phyloP scores from a whole-genome alignment of 2,797 vertebrate species.

The Sciurus vulgaris region DNA sequence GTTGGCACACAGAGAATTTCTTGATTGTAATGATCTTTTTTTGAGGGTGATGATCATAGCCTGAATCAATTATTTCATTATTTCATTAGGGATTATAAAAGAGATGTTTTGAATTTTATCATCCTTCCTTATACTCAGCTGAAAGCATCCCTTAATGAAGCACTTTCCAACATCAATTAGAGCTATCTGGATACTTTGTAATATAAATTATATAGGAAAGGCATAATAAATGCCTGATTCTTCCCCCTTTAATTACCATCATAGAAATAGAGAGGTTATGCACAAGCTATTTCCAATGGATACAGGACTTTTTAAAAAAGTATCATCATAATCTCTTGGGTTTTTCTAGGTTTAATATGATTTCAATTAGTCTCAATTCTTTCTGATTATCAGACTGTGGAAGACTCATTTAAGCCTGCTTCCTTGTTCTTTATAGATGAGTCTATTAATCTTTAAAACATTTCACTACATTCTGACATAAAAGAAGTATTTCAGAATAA shows the following conservation, averaged over 20 bases:
- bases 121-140: not conserved
- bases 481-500: not conserved
- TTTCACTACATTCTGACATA: not conserved
- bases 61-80: not conserved
- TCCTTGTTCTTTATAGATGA: not conserved
- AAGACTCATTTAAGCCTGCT: not conserved
- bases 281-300: slow-evolving; percentile 21
- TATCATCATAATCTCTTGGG: not conserved
- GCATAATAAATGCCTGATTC: not conserved
- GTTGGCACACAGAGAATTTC: not conserved
- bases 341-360: not conserved
- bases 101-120: slow-evolving; percentile 17
- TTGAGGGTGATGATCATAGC: not conserved
- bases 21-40: not conserved
- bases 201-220: not conserved
- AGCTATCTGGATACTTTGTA: not conserved
- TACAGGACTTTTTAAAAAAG: not conserved
- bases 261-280: not conserved
- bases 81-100: not conserved
- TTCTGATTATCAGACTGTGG: not conserved
- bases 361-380: not conserved
- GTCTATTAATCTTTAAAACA: not conserved
- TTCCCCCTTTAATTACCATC: not conserved
- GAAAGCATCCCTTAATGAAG: not conserved
- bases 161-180: not conserved